Evolutionary conservation across 2,888 invertebrate species (phyloP).

Genomic region (Anthophora plumipes): DNA sequence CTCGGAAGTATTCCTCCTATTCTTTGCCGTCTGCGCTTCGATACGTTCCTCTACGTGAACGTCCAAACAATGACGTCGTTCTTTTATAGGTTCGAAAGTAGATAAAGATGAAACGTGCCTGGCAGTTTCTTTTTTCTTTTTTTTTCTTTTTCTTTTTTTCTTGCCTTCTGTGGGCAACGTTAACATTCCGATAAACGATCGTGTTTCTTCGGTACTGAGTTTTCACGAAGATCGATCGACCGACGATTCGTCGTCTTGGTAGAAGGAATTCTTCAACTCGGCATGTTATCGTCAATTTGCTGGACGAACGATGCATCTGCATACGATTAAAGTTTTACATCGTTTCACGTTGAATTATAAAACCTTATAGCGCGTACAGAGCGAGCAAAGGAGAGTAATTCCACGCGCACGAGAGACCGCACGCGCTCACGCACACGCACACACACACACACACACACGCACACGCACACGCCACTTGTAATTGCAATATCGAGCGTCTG

Average conservation of each 20-base stretch:
- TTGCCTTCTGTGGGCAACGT: no score
- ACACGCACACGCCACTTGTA: constrained; percentile 35
- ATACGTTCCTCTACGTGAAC: constrained; percentile 3
- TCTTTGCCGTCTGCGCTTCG: constrained; percentile 10
- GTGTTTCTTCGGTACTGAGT: constrained; percentile 15
- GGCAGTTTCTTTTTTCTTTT: background rate
- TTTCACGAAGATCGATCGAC: constrained; percentile 5
- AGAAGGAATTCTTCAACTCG: constrained; percentile 20
- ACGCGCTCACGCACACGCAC: constrained; percentile 19
- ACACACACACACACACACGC: no score
- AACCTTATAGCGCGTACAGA: constrained; percentile 25
- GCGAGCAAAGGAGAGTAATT: constrained; percentile 33
- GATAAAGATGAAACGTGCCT: background rate
- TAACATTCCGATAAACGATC: constrained; percentile 3
- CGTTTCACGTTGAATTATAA: constrained; percentile 14
- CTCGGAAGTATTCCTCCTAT: constrained; percentile 3
- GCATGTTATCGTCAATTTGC: background rate
- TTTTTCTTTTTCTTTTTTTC: no score
- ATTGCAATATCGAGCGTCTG: constrained; percentile 22
- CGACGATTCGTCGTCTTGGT: background rate
- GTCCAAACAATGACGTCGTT: background rate
- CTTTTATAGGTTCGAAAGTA: background rate
- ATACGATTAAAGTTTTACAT: constrained; percentile 20
- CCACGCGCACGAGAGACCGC: background rate
- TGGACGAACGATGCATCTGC: constrained; percentile 13